Percentiles rank a stretch among this genome's conserved stretches.
phyloP scores from a whole-genome alignment of 2,113 vertebrate genomes.

The Hippocampus zosterae region DNA sequence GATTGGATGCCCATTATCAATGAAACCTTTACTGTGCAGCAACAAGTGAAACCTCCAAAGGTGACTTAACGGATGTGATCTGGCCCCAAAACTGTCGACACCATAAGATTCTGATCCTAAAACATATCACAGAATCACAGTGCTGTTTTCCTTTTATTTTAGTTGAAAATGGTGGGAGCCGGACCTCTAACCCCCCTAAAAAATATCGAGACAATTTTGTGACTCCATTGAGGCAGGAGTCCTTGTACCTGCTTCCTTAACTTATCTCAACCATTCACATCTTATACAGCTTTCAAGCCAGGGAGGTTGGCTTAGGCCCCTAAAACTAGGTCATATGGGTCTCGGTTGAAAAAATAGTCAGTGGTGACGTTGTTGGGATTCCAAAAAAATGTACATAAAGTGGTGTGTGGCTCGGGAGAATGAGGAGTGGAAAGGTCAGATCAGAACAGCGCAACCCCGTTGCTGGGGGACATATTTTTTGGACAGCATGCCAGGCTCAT shows the following conservation, averaged over 20 bases:
- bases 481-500: slow-evolving; percentile 41
- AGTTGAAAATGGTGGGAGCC: slow-evolving; percentile 62
- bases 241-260: slow-evolving; percentile 53
- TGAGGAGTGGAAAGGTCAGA: slow-evolving; percentile 49
- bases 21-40: too few relatives aligned
- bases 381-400: slow-evolving; percentile 15
- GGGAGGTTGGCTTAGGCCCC: slow-evolving; percentile 52
- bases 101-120: too few relatives aligned
- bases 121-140: slow-evolving; percentile 52
- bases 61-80: too few relatives aligned
- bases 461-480: slow-evolving; percentile 52
- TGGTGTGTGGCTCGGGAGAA: slow-evolving; percentile 27
- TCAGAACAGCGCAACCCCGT: slow-evolving; percentile 37
- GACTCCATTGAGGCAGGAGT: slow-evolving; percentile 21
- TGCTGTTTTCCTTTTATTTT: slow-evolving; percentile 46
- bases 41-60: too few relatives aligned
- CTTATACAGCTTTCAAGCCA: slow-evolving; percentile 50
- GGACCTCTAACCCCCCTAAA: slow-evolving; percentile 13
- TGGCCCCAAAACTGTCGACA: too few relatives aligned
- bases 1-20: too few relatives aligned
- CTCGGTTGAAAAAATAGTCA: slow-evolving; percentile 27
- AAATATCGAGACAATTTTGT: slow-evolving; percentile 5
- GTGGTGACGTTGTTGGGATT: not conserved
- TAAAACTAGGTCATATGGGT: slow-evolving; percentile 63
- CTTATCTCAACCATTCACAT: slow-evolving; percentile 61